Evolutionary conservation across 2,797 vertebrate genomes (phyloP), one percentile per base, ranked within the genome.

Genomic region (Rachycentron canadum): DNA sequence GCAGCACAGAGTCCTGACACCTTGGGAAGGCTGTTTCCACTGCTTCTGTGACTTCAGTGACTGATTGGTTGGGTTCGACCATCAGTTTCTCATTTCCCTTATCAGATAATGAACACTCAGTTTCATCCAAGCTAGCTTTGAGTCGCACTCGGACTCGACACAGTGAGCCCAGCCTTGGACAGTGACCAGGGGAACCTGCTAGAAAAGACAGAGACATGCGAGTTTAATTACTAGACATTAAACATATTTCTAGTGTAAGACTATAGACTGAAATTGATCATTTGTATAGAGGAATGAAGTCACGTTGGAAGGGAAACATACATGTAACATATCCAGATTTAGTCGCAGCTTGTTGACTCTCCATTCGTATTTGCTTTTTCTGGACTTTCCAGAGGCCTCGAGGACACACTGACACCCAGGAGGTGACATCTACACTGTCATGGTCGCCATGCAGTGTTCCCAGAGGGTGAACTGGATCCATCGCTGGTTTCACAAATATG

Each of bases 161-260:
- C 9, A 92, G 43, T 2, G 96, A 96, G 8, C 96, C 96, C 82
- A 96, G 76, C 62, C 92, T 91, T 10, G 97, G 97, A 62, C 90
- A 94, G 79, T 78, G 72, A 68, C 93, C 86, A 8, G 79, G 62
- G 30, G 68, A 66, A 66, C 23, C n/a, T 11, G 43, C 91, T 93
- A 2, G 7, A 82, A 53, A 38, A 79, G 7, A 84, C 11, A 78
- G 12, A 73, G 5, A 69, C 0, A 53, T 34, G 14, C 58, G 1
- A 78, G 43, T 0, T 19, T 5, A 4, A 64, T 65, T 21, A 26
- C 0, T 3, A 57, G 2, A 45, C 23, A 25, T 1, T 16, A 9
- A 34, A 26, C 10, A 14, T 1, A 43, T 10, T 34, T 60, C 1
- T 34, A 32, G 30, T 59, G 1, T 6, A 11, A 43, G 58, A 32